A percentile compares a stretch with the other conserved stretches of the same genome.
Conservation (phyloP, 2,113 vertebrate genomes). For the Trematocara unimaculatum region DNA sequence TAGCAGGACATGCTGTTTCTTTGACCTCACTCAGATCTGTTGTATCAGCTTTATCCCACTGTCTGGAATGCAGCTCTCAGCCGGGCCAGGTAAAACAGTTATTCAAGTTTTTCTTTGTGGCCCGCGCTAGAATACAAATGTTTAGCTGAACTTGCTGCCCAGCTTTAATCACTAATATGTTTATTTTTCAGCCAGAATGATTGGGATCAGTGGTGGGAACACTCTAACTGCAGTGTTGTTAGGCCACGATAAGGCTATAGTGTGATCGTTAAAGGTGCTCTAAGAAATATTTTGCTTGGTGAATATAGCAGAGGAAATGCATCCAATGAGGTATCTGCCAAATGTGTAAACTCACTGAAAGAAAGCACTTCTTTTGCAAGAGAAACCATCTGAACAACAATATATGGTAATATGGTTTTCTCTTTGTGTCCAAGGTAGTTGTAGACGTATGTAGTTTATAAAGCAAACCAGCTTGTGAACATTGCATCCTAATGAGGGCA, state of each 20-base stretch:
- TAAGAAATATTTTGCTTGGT: background rate
- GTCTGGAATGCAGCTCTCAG: conserved; percentile 32
- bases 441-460: background rate
- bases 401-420: background rate
- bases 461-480: background rate
- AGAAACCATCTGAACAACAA: background rate
- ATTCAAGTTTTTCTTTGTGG: background rate
- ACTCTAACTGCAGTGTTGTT: background rate
- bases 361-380: background rate
- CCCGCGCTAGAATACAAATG: background rate
- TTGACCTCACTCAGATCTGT: background rate
- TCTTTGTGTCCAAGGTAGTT: background rate
- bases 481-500: background rate
- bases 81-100: conserved; percentile 42
- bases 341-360: background rate
- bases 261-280: background rate
- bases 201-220: background rate
- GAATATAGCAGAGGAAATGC: background rate
- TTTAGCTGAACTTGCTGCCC: conserved; percentile 4
- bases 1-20: background rate
- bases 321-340: background rate
- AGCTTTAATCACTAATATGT: conserved; percentile 6
- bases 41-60: background rate
- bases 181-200: conserved; percentile 26
- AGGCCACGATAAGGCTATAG: background rate